phyloP scores from a whole-genome alignment of 1,140 invertebrate genomes.

The Drosophila trapezifrons region DNA sequence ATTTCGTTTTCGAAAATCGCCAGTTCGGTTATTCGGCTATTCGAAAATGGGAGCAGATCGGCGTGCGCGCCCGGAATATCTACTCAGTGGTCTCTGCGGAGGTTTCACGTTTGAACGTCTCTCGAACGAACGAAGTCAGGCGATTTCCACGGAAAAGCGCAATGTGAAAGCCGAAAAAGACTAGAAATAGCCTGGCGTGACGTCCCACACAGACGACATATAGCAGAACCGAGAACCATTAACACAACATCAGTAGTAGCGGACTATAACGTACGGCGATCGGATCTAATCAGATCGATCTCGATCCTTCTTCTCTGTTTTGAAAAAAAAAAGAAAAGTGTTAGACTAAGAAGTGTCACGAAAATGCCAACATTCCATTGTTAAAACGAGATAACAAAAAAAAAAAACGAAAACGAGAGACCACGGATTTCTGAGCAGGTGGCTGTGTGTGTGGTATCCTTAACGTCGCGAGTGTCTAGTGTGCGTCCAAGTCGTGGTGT shows the following conservation, averaged over 20 bases:
- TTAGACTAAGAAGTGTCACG: constrained; percentile 36
- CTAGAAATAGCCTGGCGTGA: constrained; percentile 81
- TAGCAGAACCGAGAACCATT: constrained; percentile 61
- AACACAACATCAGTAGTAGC: constrained; percentile 57
- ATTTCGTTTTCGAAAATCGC: constrained; percentile 47
- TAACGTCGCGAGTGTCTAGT: constrained; percentile 29
- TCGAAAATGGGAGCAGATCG: constrained; percentile 41
- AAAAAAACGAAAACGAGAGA: constrained; percentile 15
- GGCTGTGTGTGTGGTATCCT: constrained; percentile 19
- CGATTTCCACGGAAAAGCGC: constrained; percentile 79
- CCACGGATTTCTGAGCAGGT: constrained; percentile 31
- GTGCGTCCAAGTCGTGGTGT: constrained; percentile 26
- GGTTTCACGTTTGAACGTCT: constrained; percentile 84
- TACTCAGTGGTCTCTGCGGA: constrained; percentile 84
- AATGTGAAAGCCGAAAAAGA: constrained; percentile 81
- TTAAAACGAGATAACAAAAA: constrained; percentile 9
- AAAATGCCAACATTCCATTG: constrained; percentile 42
- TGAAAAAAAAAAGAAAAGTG: constrained; percentile 17
- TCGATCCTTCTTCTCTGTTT: constrained; percentile 19
- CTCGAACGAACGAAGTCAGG: constrained; percentile 46
- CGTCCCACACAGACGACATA: constrained; percentile 70
- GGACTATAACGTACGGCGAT: constrained; percentile 61
- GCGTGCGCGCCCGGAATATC: constrained; percentile 57
- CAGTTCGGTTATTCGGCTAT: constrained; percentile 35
- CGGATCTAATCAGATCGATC: constrained; percentile 46